Percentiles rank a stretch among this genome's conserved stretches.
Evolutionary conservation across 2,113 vertebrate genomes (phyloP).

Genomic region (Aythya baeri): DNA sequence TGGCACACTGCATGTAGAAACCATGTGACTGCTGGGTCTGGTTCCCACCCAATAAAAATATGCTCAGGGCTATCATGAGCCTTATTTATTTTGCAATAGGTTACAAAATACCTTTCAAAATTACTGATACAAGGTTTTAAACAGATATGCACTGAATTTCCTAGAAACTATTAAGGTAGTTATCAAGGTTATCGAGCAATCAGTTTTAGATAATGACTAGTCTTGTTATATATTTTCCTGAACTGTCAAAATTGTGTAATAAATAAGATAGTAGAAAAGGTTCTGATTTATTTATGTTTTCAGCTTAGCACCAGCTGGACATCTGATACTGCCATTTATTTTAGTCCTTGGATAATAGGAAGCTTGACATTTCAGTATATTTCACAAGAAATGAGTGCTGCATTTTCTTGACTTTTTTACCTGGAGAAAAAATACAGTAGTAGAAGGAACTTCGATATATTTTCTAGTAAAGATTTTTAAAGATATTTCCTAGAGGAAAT

Average conservation of each 20-base stretch:
- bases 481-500: not conserved
- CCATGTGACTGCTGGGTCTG: not conserved
- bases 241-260: not conserved
- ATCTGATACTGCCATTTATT: not conserved
- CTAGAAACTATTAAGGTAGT: not conserved
- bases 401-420: not conserved
- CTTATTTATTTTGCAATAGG: conserved; percentile 12
- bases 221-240: not conserved
- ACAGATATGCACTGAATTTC: not conserved
- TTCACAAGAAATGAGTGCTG: not conserved
- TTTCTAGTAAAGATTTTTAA: not conserved
- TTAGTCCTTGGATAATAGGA: not conserved
- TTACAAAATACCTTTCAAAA: conserved; percentile 9
- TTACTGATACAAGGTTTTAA: not conserved
- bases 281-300: not conserved
- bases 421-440: not conserved
- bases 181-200: not conserved
- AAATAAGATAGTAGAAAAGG: not conserved
- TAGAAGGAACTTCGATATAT: not conserved
- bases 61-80: not conserved
- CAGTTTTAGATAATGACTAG: not conserved
- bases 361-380: not conserved
- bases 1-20: not conserved
- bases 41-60: conserved; percentile 39
- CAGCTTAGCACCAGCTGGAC: not conserved